Percentiles rank a stretch among this genome's conserved stretches.
Evolutionary conservation across 2,888 invertebrate genomes (phyloP).

Genomic region (Drosophila mettleri): DNA sequence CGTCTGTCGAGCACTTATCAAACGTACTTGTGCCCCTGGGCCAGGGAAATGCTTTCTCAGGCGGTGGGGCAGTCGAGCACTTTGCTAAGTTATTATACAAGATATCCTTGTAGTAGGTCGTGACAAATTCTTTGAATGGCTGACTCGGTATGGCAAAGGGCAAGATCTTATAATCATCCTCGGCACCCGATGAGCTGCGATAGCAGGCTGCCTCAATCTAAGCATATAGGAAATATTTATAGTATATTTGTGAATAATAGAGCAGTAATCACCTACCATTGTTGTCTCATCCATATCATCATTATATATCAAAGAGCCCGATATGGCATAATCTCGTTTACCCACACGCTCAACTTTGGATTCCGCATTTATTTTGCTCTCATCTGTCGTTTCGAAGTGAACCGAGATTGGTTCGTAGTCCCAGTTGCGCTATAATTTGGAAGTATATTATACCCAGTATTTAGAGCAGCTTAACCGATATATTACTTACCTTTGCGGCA

Average conservation of each 20-base stretch:
- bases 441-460: neutral
- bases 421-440: neutral
- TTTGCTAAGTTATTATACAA: neutral
- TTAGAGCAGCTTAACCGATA: neutral
- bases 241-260: neutral
- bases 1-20: neutral
- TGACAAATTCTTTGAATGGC: neutral
- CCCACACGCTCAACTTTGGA: neutral
- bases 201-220: neutral
- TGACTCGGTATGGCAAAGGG: neutral
- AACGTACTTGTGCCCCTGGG: neutral
- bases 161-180: neutral
- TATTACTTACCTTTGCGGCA: neutral
- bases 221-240: neutral
- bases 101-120: neutral
- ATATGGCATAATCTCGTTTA: neutral
- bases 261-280: neutral
- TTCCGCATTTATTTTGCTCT: neutral
- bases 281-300: neutral
- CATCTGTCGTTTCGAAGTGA: neutral
- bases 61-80: neutral
- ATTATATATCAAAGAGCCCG: neutral
- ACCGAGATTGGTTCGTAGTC: conserved; percentile 1
- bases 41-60: neutral
- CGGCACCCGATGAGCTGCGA: neutral